Evolutionary conservation across 2,113 vertebrate genomes (phyloP), one percentile per base, ranked within the genome.

Genomic region (Epinephelus fuscoguttatus): DNA sequence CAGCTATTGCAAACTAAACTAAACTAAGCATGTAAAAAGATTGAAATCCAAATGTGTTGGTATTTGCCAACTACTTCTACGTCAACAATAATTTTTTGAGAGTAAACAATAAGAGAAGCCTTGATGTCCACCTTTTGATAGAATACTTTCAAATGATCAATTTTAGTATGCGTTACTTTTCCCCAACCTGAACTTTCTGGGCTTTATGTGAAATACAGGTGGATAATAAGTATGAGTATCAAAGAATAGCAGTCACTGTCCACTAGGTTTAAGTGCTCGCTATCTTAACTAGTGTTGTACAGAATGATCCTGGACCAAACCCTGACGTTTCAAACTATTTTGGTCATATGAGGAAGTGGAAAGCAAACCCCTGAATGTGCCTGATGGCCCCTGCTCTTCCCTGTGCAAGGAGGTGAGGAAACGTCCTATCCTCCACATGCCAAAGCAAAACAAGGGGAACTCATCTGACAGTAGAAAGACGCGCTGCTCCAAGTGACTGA

Each of bases 361-460:
- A 60, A 15, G 11, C 23, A 59, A 73, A 49, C 56, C 11, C 47
- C 5, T 21, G n/a, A 15, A 4, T 4, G 30, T 3, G 10, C 23
- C 9, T 33, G 42, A 14, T 30, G 9, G 15, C 9, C 37, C 23
- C 11, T 27, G 10, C 13, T 57, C 56, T 50, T 6, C 15, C 4
- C 15, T 4, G 25, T 85, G 62, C 77, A 69, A 27, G 49, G 91
- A 84, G 37, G 91, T 92, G 78, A 97, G 90, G 77, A 97, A 94
- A 78, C 93, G 87, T 30, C 89, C 91, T 0, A 97, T 67, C 94
- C 95, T 95, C 97, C 97, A 98, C 80, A 98, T 92, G 89, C 94
- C 97, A 71, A 98, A 88, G 75, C 95, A 94, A 90, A 98, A 96
- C 81, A 98, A 93, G 1, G 97, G 97, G 82, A 98, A 98, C 79